Percentiles rank a stretch among this genome's conserved stretches.
Evolutionary conservation across 2,888 invertebrate species (phyloP).

Genomic region (Callyntrura sp.): DNA sequence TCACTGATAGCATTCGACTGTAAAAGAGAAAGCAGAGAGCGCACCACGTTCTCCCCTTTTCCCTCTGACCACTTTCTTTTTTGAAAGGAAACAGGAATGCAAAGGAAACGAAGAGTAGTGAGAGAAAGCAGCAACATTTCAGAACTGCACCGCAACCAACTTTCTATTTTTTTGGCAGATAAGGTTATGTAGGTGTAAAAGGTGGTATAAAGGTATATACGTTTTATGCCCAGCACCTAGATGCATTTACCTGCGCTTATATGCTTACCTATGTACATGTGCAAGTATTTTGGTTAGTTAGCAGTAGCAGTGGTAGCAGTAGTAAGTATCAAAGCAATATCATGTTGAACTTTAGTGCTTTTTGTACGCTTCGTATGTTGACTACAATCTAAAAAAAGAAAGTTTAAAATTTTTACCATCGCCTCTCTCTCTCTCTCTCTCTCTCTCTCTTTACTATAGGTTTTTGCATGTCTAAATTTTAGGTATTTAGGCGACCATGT

Average conservation of each 20-base stretch:
- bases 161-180: constrained; percentile 25
- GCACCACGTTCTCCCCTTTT: neutral
- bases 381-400: neutral
- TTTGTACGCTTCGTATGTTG: neutral
- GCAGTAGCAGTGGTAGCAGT: no score
- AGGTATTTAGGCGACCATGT: neutral
- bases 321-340: no score
- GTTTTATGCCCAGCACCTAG: no score
- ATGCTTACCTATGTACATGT: no score
- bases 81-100: neutral
- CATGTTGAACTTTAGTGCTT: neutral
- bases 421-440: neutral
- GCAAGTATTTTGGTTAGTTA: no score
- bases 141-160: constrained; percentile 26
- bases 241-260: neutral
- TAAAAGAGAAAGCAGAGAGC: no score
- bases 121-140: neutral
- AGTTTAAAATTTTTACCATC: neutral
- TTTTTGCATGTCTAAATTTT: neutral
- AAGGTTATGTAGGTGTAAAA: constrained; percentile 24
- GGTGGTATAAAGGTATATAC: neutral
- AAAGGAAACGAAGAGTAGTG: neutral
- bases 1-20: no score
- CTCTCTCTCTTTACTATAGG: neutral
- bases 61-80: neutral